Evolutionary conservation across 2,113 vertebrate species (phyloP).

Genomic region (Microtus montanus): DNA sequence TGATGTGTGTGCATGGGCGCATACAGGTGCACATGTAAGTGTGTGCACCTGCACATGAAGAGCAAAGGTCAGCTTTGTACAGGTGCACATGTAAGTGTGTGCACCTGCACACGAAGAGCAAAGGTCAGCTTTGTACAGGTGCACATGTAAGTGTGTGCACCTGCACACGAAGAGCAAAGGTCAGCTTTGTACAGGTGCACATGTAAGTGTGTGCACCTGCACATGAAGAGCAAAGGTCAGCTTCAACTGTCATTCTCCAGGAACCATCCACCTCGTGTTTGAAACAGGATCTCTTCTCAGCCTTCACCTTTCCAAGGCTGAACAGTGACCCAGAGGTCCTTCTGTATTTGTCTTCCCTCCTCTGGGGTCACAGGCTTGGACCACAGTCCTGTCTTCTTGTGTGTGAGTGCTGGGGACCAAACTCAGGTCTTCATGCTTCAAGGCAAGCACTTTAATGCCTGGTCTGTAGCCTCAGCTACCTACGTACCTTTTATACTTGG

Average conservation of each 20-base stretch:
- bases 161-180: neutral
- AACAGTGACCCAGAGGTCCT: neutral
- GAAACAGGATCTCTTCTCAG: neutral
- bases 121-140: too few species aligned
- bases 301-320: neutral
- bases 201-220: neutral
- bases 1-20: too few species aligned
- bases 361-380: neutral
- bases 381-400: too few species aligned
- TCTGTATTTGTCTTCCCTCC: neutral
- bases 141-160: neutral
- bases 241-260: neutral
- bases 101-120: too few species aligned
- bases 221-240: neutral
- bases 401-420: neutral
- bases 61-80: too few species aligned
- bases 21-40: too few species aligned
- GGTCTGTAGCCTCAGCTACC: neutral
- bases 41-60: too few species aligned
- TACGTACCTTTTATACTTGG: neutral
- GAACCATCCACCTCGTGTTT: neutral
- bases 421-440: neutral
- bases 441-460: neutral
- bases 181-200: neutral
- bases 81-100: too few species aligned